A percentile compares a stretch with the other conserved stretches of the same genome.
Evolutionary conservation across 2,888 invertebrate genomes (phyloP).

Genomic region (Amblyjoppa fuscipennis): DNA sequence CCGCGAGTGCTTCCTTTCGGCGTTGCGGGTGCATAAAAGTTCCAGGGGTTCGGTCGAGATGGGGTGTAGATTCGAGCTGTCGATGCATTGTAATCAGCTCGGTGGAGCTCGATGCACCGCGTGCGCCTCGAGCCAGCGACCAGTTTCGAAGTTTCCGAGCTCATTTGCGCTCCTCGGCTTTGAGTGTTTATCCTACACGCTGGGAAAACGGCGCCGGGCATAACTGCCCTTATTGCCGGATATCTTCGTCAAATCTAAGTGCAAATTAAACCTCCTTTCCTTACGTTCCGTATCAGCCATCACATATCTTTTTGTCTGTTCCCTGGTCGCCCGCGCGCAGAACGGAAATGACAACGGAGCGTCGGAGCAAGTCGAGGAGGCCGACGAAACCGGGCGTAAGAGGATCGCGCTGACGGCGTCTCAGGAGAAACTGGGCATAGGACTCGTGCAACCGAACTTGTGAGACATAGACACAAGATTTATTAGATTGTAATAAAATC

Average conservation of each 20-base stretch:
- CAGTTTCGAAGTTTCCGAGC: slow-evolving; percentile 40
- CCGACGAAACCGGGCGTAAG: slow-evolving; percentile 19
- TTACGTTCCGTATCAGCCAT: slow-evolving; percentile 1
- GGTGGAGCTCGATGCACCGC: slow-evolving; percentile 41
- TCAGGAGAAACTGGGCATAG: slow-evolving; percentile 66
- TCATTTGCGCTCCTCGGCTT: slow-evolving; percentile 14
- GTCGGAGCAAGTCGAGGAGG: slow-evolving; percentile 31
- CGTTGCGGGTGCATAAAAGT: slow-evolving; percentile 33
- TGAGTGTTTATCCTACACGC: slow-evolving; percentile 10
- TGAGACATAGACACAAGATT: slow-evolving; percentile 49
- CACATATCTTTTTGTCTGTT: slow-evolving; percentile 5
- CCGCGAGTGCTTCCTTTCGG: background rate
- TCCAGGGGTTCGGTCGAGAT: background rate
- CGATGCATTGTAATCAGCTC: slow-evolving; percentile 63
- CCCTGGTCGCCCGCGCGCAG: slow-evolving; percentile 22
- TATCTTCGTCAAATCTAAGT: slow-evolving; percentile 36
- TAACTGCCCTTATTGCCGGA: slow-evolving; percentile 4
- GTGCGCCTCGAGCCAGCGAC: slow-evolving; percentile 20
- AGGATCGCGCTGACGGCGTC: slow-evolving; percentile 56
- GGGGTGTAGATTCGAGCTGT: slow-evolving; percentile 43
- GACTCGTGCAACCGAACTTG: slow-evolving; percentile 64
- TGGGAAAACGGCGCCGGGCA: background rate
- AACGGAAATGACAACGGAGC: slow-evolving; percentile 34
- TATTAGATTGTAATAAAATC: slow-evolving; percentile 16
- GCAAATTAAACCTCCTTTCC: slow-evolving; percentile 39